Evolutionary conservation across 2,113 vertebrate genomes (phyloP).

Genomic region (Vulpes vulpes): DNA sequence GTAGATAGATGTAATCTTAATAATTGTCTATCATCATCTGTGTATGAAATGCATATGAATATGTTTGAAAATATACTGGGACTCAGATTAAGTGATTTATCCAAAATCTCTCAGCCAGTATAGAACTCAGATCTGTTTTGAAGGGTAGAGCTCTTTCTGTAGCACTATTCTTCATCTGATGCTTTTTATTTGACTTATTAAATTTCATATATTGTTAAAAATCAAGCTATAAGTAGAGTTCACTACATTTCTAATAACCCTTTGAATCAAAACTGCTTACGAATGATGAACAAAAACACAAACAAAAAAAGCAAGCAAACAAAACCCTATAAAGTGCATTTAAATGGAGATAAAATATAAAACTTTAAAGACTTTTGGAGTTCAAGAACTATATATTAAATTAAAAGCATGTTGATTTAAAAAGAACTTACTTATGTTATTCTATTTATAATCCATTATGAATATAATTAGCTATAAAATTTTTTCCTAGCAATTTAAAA

Average conservation of each 20-base stretch:
- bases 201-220: background rate
- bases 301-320: background rate
- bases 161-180: background rate
- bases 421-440: conserved; percentile 45
- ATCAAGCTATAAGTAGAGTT: background rate
- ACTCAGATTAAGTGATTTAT: background rate
- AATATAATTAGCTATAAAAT: background rate
- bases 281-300: background rate
- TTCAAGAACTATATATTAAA: background rate
- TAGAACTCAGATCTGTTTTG: background rate
- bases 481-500: conserved; percentile 10
- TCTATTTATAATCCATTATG: background rate
- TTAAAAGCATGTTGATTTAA: conserved; percentile 5
- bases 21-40: background rate
- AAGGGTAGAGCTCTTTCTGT: background rate
- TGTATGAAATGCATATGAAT: background rate
- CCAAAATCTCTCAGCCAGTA: background rate
- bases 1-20: background rate
- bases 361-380: background rate
- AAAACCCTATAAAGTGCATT: background rate
- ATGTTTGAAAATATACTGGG: background rate
- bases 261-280: conserved; percentile 53
- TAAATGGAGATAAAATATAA: conserved; percentile 33
- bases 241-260: background rate
- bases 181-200: background rate